Evolutionary conservation across 2,797 vertebrate genomes (phyloP), one percentile per base, ranked within the genome.

Genomic region (Eremophila alpestris): DNA sequence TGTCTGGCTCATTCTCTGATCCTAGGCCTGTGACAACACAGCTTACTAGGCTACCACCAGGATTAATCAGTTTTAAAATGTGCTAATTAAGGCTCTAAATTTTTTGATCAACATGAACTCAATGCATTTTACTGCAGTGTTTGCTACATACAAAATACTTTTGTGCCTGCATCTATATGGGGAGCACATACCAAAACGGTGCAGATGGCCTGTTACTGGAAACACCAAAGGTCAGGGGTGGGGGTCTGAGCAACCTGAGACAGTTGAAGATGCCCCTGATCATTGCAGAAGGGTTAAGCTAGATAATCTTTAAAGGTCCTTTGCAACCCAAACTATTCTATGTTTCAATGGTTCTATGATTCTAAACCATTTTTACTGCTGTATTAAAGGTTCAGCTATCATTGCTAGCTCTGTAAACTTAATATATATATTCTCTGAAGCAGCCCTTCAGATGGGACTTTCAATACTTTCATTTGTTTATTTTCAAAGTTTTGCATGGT

Each of bases 111-210:
- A 48, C 1, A 5, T 24, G 5, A 75, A 22, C 11, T 52, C 11
- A 45, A 3, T 48, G 2, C 21, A 32, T 7, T 80, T 43, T 67
- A 26, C 46, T 59, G 16, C 4, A 41, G 29, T 7, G 6, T 30
- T 92, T 26, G 3, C 5, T 55, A 16, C 3, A 12, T 14, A 29
- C 8, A 29, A 70, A 40, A 65, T 46, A 46, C 0, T 0, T 20
- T 55, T 81, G 4, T 59, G 4, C 4, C 10, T 87, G 5, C 18
- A 69, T 59, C 12, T 51, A 1, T 36, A 17, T 20, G 22, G 24
- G 22, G 22, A 83, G 18, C 15, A 55, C 3, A 19, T 16, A 32
- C 3, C 13, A 54, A 45, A 68, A 20, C 16, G 8, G 11, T 43
- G 18, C 11, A 41, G 38, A 16, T 45, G 16, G 1, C 7, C 20